These are phyloP conservation scores for Amphibalanus amphitrite DNA, from an alignment of 1,140 invertebrate species.

Conservation along the genomic window DNA sequence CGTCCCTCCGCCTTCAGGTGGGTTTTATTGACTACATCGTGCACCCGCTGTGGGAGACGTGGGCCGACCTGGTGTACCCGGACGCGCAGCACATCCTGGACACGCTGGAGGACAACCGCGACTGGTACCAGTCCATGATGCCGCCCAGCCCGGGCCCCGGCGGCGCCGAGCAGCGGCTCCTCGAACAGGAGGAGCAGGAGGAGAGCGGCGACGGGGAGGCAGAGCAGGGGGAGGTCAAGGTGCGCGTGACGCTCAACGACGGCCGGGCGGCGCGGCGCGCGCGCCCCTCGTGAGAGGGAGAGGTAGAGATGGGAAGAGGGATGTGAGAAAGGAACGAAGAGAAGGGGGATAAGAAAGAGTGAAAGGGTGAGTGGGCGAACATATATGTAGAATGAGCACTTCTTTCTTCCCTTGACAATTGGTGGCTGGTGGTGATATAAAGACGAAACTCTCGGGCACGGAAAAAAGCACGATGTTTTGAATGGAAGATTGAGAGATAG, in stretches of 20 bases:
- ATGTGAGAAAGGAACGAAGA: too few relatives aligned
- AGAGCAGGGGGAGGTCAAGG: not conserved
- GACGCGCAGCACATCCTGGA: slow-evolving; percentile 96
- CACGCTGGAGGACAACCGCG: slow-evolving; percentile 91
- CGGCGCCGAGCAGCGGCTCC: slow-evolving; percentile 4
- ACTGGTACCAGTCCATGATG: slow-evolving; percentile 80
- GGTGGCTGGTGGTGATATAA: too few relatives aligned
- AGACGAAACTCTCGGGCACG: too few relatives aligned
- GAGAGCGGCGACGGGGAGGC: slow-evolving; percentile 19
- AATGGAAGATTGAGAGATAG: too few relatives aligned
- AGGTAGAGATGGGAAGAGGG: too few relatives aligned
- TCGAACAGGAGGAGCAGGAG: slow-evolving; percentile 22
- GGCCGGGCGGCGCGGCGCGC: too few relatives aligned
- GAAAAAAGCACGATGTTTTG: too few relatives aligned
- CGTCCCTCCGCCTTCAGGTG: slow-evolving; percentile 38
- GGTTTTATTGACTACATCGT: slow-evolving; percentile 99
- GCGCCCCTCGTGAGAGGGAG: too few relatives aligned
- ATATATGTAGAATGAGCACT: too few relatives aligned
- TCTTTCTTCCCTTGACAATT: too few relatives aligned
- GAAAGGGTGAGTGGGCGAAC: too few relatives aligned
- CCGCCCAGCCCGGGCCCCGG: slow-evolving; percentile 34
- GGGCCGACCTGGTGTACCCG: slow-evolving; percentile 96
- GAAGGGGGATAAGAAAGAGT: too few relatives aligned
- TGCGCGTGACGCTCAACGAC: not conserved
- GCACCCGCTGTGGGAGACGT: slow-evolving; percentile 97